Base-by-base conservation (phyloP, 2,888 invertebrate species). In the Ophioninae sp. region DNA sequence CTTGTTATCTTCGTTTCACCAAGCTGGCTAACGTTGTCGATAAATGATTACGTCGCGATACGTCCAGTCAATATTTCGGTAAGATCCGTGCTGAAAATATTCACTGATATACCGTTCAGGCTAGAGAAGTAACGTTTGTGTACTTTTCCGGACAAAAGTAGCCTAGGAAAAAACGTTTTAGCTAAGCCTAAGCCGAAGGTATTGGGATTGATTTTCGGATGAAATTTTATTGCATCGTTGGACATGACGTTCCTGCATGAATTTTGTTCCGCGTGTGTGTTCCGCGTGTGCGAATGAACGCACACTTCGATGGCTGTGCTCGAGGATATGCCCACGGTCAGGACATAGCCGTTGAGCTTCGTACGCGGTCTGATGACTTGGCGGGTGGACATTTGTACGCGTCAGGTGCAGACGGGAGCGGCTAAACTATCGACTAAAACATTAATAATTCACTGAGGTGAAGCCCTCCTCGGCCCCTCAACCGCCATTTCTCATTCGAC, bases 371-470 rank as follows among this genome's bases (percentile, higher is more conserved):
- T 91, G 91, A 92, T 91, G 91, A 91, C 90, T 89, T 88, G 87
- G 87, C 88, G 87, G 30, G 87, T 82, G 87, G 87, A 90, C 91
- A 91, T 91, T 91, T 92, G 91, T 92, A 91, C 89, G 87, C 87
- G 91, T 91, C 91, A 90, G 89, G 82, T 86, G 88, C 91, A 91
- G 90, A 81, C 88, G 88, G 90, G 88, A 89, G 89, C 88, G 86
- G 89, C 76, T 87, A 88, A 90, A 90, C 90, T 91, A 91, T 92
- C 91, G 91, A 89, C 86, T 87, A 88, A 80, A 86, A 90, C 91
- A 91, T 91, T 91, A 91, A 91, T 92, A 92, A 91, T 90, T 89
- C 89, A 89, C 90, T 86, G 86, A 87, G 84, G 82, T 85, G 88
- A 73, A 65, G 30, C 63, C 65, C 23, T 63, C 22, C 56, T 69